Percentiles rank a stretch among this genome's conserved stretches.
These are phyloP conservation scores for Dryoscopus gambensis DNA, from an alignment of 2,113 vertebrate genomes.

Conservation along the genomic window DNA sequence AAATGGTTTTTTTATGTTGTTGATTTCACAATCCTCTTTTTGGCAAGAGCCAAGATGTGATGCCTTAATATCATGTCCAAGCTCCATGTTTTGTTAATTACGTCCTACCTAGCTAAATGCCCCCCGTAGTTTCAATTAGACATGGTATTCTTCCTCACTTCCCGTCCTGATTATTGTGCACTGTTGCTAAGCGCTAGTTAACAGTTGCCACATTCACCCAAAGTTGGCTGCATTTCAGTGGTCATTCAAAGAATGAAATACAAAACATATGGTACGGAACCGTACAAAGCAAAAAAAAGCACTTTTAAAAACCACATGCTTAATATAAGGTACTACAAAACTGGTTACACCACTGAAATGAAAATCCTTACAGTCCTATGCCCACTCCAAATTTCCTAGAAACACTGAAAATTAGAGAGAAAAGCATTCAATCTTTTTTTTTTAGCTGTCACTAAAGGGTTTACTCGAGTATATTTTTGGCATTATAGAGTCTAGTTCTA, in stretches of 20 bases:
- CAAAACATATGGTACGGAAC: conserved; percentile 57
- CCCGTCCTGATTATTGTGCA: conserved; percentile 46
- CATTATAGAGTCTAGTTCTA: neutral
- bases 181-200: conserved; percentile 55
- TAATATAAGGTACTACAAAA: neutral
- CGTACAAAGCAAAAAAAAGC: neutral
- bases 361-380: neutral
- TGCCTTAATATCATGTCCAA: conserved; percentile 23
- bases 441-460: neutral
- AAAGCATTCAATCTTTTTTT: neutral
- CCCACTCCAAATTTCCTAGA: neutral
- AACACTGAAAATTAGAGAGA: neutral
- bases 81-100: conserved; percentile 52
- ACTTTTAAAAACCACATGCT: neutral
- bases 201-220: conserved; percentile 63
- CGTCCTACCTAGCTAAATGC: conserved; percentile 37
- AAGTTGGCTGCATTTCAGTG: conserved; percentile 26
- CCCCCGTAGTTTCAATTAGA: conserved; percentile 59
- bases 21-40: neutral
- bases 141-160: conserved; percentile 60
- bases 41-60: neutral
- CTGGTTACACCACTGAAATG: neutral
- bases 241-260: conserved; percentile 44
- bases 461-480: neutral
- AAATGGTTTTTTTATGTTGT: neutral